Percentiles rank a stretch among this genome's conserved stretches.
Conservation (phyloP, 2,888 invertebrate genomes). For the Dicyrtomina minuta region DNA sequence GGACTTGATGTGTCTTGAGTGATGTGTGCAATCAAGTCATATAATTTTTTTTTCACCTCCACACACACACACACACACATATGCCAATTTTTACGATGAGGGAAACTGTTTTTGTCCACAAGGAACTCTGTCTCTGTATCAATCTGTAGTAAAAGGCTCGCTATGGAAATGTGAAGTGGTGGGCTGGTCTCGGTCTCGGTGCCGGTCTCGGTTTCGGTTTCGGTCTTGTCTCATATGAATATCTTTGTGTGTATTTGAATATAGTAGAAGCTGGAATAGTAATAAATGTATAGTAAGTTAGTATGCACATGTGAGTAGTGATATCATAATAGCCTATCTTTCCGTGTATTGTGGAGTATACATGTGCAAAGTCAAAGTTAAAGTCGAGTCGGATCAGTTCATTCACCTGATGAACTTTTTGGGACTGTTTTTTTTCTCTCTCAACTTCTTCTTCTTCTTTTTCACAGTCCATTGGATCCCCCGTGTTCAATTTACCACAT, state of each 20-base stretch:
- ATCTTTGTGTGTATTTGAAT: too few relatives aligned
- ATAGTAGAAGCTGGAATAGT: too few relatives aligned
- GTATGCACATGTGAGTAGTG: too few relatives aligned
- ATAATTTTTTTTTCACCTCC: conserved; percentile 45
- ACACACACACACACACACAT: too few relatives aligned
- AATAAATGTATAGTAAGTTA: too few relatives aligned
- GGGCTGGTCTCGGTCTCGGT: too few relatives aligned
- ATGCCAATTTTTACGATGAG: conserved; percentile 46
- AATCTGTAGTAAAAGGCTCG: too few relatives aligned
- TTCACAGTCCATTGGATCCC: conserved; percentile 36
- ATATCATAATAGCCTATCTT: too few relatives aligned
- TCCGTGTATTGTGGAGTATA: conserved; percentile 17
- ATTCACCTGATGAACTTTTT: conserved; percentile 53
- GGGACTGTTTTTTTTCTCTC: conserved; percentile 18
- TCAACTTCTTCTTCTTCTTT: background rate
- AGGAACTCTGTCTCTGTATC: background rate
- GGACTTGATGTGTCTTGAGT: conserved; percentile 38
- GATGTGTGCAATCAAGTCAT: conserved; percentile 45
- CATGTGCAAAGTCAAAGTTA: conserved; percentile 27
- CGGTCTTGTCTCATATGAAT: too few relatives aligned
- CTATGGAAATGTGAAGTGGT: too few relatives aligned
- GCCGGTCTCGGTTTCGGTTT: too few relatives aligned
- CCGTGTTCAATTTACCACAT: conserved; percentile 31
- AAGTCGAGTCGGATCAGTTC: conserved; percentile 36
- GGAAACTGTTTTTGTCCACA: conserved; percentile 39